Evolutionary conservation across 2,797 vertebrate genomes (phyloP).

Genomic region (Aplochiton taeniatus): DNA sequence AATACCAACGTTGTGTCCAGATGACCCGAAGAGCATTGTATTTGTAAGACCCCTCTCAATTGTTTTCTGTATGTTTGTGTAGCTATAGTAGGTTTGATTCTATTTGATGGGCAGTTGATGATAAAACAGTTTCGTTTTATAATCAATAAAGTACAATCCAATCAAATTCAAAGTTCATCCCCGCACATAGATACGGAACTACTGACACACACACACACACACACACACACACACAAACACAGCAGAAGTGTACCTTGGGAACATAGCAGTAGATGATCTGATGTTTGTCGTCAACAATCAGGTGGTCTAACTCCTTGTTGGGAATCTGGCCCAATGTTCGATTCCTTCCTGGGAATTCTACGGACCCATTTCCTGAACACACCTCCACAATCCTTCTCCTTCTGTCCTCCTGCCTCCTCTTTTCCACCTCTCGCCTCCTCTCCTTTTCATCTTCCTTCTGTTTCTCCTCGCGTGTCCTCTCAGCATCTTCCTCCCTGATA

Average conservation of each 20-base stretch:
- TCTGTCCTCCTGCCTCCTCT: conserved; percentile 50
- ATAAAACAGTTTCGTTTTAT: no score
- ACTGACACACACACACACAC: neutral
- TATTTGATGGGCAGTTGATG: no score
- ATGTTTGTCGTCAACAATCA: conserved; percentile 91
- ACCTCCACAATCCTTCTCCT: conserved; percentile 71
- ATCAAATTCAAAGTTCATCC: neutral
- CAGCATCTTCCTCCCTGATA: neutral
- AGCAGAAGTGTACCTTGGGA: conserved; percentile 81
- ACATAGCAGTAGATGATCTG: conserved; percentile 95
- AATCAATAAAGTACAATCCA: neutral
- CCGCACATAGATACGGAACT: neutral
- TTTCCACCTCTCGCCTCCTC: conserved; percentile 17
- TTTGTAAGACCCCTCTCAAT: no score
- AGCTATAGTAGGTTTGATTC: no score
- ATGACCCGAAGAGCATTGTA: no score
- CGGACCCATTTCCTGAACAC: conserved; percentile 77
- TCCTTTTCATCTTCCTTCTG: neutral
- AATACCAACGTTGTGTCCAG: no score
- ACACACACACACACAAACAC: neutral
- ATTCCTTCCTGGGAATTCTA: conserved; percentile 81
- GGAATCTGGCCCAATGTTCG: conserved; percentile 89
- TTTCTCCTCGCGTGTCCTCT: conserved; percentile 11
- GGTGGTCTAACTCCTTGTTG: conserved; percentile 85
- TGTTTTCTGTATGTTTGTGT: no score